phyloP scores from a whole-genome alignment of 2,888 invertebrate genomes.

The Drosophila parthenogenetica region DNA sequence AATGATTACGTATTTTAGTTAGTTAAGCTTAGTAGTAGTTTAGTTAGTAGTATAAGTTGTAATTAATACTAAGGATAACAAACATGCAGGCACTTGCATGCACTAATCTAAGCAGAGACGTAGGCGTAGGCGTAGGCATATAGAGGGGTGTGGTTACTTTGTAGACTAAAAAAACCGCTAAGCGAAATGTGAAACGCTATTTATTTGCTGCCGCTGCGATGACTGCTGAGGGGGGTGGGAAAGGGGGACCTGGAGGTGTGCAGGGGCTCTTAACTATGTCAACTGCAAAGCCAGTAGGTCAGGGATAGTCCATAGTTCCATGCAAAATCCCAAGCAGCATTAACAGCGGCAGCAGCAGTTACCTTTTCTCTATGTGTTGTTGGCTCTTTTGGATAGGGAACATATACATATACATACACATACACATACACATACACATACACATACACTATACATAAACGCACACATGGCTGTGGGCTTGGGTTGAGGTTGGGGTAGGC shows the following conservation, averaged over 20 bases:
- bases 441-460: constrained; percentile 10
- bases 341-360: constrained; percentile 44
- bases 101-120: constrained; percentile 33
- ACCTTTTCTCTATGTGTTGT: constrained; percentile 65
- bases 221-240: constrained; percentile 2
- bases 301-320: constrained; percentile 65
- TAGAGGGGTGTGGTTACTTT: not conserved
- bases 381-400: constrained; percentile 32
- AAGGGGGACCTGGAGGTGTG: constrained; percentile 5
- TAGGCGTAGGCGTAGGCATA: constrained; percentile 12
- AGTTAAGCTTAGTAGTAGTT: constrained; percentile 7
- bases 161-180: constrained; percentile 64
- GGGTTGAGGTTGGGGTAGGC: not conserved
- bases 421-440: constrained; percentile 28
- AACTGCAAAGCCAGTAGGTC: constrained; percentile 77
- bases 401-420: constrained; percentile 33
- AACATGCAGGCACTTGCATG: constrained; percentile 42
- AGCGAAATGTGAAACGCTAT: constrained; percentile 78
- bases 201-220: constrained; percentile 70
- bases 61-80: constrained; percentile 35
- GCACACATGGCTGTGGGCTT: constrained; percentile 3
- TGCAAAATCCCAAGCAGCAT: constrained; percentile 46
- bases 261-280: constrained; percentile 60
- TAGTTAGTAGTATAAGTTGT: constrained; percentile 2
- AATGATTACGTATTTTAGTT: constrained; percentile 60